Evolutionary conservation across 2,113 vertebrate genomes (phyloP).

Genomic region (Malurus cyaneus): DNA sequence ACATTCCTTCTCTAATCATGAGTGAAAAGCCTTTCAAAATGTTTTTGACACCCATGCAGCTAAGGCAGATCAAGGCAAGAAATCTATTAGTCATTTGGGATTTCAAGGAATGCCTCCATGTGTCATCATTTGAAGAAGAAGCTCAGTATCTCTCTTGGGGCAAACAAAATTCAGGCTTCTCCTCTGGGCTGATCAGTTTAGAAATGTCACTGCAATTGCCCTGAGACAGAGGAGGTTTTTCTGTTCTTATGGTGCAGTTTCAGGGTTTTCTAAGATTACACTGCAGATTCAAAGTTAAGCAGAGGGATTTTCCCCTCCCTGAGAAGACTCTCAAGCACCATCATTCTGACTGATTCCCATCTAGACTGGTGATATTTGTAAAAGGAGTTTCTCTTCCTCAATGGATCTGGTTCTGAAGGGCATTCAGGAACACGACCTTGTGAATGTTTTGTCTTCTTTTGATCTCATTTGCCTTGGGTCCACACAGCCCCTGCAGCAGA

Average conservation of each 20-base stretch:
- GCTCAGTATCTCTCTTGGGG: background rate
- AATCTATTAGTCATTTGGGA: background rate
- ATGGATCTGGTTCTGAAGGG: background rate
- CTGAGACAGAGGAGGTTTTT: background rate
- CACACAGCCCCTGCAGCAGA: background rate
- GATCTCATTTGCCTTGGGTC: background rate
- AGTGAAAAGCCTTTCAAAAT: background rate
- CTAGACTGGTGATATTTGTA: background rate
- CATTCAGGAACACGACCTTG: background rate
- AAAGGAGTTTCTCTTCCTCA: background rate
- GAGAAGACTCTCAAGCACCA: background rate
- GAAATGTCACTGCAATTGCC: background rate
- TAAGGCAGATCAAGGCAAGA: background rate
- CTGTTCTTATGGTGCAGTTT: background rate
- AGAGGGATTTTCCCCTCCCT: background rate
- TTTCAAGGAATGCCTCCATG: conserved; percentile 17
- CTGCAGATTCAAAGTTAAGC: background rate
- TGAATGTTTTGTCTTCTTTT: background rate
- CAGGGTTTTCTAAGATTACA: background rate
- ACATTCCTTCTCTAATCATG: background rate
- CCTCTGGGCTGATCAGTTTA: background rate
- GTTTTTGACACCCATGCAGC: background rate
- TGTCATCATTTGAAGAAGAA: background rate
- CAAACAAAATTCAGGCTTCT: background rate
- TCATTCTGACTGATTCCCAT: background rate